Conservation (phyloP, 2,797 vertebrate species). For the Mallotus villosus region DNA sequence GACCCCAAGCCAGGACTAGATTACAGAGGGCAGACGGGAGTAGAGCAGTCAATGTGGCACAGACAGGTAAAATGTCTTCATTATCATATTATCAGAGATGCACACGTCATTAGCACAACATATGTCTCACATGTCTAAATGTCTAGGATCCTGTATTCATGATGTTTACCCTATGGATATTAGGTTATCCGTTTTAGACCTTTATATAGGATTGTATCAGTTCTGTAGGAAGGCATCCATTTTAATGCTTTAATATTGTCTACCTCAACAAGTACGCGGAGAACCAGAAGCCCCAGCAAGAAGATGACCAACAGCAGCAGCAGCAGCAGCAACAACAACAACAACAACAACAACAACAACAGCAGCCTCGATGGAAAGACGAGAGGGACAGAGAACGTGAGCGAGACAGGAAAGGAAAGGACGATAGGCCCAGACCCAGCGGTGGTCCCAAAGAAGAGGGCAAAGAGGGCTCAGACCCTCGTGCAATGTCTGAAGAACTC, state of each 20-base stretch:
- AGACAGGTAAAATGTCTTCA: slow-evolving; percentile 82
- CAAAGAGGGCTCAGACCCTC: slow-evolving; percentile 83
- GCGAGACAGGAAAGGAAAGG: slow-evolving; percentile 86
- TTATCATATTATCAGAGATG: slow-evolving; percentile 1
- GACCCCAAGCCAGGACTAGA: slow-evolving; percentile 84
- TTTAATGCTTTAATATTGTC: slow-evolving; percentile 40
- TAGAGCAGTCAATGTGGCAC: slow-evolving; percentile 94
- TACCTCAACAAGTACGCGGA: slow-evolving; percentile 84
- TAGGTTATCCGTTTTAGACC: neutral
- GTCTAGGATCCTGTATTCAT: neutral
- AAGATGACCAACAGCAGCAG: slow-evolving; percentile 69
- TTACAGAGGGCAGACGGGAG: slow-evolving; percentile 82
- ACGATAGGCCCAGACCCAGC: slow-evolving; percentile 81
- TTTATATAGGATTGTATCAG: too few species aligned
- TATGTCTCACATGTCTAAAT: neutral
- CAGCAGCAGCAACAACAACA: slow-evolving; percentile 67
- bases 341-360: slow-evolving; percentile 73
- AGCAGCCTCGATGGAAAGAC: slow-evolving; percentile 87
- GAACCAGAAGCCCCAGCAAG: slow-evolving; percentile 71
- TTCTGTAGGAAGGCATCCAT: neutral
- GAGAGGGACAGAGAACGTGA: slow-evolving; percentile 73
- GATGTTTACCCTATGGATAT: neutral
- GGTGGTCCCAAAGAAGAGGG: slow-evolving; percentile 82
- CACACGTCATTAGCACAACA: neutral
- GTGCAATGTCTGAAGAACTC: slow-evolving; percentile 84